Conservation (phyloP, 2,113 vertebrate species). For the Ammodramus savannarum region DNA sequence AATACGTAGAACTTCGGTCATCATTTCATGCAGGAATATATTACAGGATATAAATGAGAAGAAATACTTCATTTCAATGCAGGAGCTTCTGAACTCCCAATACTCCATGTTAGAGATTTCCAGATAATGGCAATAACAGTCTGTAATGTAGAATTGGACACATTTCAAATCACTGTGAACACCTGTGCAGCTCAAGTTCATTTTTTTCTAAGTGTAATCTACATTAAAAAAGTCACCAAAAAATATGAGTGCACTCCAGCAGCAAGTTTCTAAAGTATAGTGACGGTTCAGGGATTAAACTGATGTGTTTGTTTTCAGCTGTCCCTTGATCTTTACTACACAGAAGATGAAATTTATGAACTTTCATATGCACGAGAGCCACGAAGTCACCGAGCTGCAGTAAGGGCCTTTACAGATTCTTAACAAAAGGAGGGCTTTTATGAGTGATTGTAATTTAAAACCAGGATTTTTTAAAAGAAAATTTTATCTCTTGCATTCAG, state of each 20-base stretch:
- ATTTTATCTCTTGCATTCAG: neutral
- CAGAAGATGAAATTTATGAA: slow-evolving; percentile 95
- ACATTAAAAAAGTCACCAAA: neutral
- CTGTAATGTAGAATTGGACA: neutral
- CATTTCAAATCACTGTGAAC: neutral
- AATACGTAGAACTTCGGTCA: neutral
- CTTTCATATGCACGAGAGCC: slow-evolving; percentile 92
- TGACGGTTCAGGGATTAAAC: neutral
- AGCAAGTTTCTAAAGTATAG: neutral
- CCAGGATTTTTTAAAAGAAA: neutral
- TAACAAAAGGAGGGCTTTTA: neutral
- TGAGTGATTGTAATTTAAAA: neutral
- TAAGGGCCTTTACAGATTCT: slow-evolving; percentile 67
- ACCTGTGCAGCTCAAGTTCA: neutral
- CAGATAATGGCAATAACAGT: neutral
- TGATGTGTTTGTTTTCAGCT: slow-evolving; percentile 75
- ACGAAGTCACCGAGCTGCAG: slow-evolving; percentile 85
- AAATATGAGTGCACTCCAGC: neutral
- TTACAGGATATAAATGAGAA: neutral
- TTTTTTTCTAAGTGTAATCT: neutral
- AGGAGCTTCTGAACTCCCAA: neutral
- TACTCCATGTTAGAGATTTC: neutral
- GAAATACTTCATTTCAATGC: neutral
- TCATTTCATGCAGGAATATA: neutral
- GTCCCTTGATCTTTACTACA: slow-evolving; percentile 94